phyloP scores from a whole-genome alignment of 2,113 vertebrate genomes.

The Xenopus tropicalis region DNA sequence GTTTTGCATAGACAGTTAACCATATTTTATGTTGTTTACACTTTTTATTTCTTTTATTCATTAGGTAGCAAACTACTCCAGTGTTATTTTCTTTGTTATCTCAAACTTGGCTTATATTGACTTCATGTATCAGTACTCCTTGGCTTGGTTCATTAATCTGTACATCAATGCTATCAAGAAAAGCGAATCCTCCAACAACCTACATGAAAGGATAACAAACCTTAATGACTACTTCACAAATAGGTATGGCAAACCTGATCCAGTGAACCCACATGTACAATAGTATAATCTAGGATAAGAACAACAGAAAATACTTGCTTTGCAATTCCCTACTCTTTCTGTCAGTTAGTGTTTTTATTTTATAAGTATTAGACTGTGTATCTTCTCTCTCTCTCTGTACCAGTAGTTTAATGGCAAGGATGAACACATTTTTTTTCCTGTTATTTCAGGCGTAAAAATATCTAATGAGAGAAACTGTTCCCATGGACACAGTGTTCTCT shows the following conservation, averaged over 20 bases:
- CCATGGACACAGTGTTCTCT: conserved; percentile 37
- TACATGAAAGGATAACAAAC: conserved; percentile 52
- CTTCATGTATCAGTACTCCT: conserved; percentile 58
- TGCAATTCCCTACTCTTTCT: too few species aligned
- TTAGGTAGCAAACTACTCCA: conserved; percentile 58
- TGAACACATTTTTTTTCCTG: conserved; percentile 16
- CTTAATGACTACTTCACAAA: conserved; percentile 51
- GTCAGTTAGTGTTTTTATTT: too few species aligned
- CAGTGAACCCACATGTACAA: too few species aligned
- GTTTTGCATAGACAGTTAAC: too few species aligned
- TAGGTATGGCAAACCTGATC: conserved; percentile 47
- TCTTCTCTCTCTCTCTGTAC: too few species aligned
- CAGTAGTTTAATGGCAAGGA: too few species aligned
- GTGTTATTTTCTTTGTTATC: conserved; percentile 60
- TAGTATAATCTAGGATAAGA: too few species aligned
- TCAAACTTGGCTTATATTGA: conserved; percentile 58
- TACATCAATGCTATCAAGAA: conserved; percentile 54
- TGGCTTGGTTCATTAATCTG: conserved; percentile 59
- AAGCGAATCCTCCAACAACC: conserved; percentile 51
- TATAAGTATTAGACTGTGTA: too few species aligned
- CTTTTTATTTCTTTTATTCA: neutral
- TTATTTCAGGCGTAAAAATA: conserved; percentile 44
- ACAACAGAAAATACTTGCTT: too few species aligned
- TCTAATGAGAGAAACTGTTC: conserved; percentile 40
- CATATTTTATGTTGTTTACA: too few species aligned